phyloP scores from a whole-genome alignment of 2,888 invertebrate genomes.

The Galerucella pusilla region DNA sequence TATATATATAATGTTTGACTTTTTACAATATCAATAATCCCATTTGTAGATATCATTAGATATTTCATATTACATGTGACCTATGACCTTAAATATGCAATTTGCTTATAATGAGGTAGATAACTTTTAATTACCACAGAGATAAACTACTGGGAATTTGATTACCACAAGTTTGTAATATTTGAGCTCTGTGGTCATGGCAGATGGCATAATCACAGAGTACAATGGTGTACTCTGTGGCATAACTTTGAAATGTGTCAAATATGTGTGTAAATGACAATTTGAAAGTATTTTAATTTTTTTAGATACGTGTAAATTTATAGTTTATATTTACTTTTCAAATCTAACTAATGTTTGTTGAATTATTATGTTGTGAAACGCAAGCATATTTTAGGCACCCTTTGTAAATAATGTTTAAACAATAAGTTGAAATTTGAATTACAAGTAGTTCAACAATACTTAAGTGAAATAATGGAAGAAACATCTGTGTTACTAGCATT shows the following conservation, averaged over 20 bases:
- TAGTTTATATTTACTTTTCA: conserved; percentile 26
- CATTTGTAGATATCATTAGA: too few species aligned
- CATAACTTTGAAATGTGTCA: too few species aligned
- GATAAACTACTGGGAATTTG: too few species aligned
- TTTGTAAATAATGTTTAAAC: conserved; percentile 39
- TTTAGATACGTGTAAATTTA: conserved; percentile 25
- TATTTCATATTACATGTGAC: too few species aligned
- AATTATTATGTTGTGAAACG: conserved; percentile 48
- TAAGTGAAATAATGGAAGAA: conserved; percentile 77
- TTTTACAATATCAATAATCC: too few species aligned
- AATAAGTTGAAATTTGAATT: conserved; percentile 40
- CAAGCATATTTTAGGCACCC: conserved; percentile 51
- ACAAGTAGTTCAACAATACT: conserved; percentile 46
- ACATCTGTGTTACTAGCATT: conserved; percentile 84
- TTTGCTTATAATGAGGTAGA: too few species aligned
- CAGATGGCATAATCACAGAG: too few species aligned
- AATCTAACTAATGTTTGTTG: conserved; percentile 24
- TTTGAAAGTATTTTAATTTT: conserved; percentile 8
- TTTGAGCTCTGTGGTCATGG: too few species aligned
- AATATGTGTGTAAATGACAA: neutral
- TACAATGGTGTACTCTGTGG: too few species aligned
- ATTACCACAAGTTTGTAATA: too few species aligned
- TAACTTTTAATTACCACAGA: too few species aligned
- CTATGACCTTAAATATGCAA: too few species aligned
- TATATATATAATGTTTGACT: neutral